Conservation (phyloP, 1,140 invertebrate genomes). For the Drosophila nannoptera region DNA sequence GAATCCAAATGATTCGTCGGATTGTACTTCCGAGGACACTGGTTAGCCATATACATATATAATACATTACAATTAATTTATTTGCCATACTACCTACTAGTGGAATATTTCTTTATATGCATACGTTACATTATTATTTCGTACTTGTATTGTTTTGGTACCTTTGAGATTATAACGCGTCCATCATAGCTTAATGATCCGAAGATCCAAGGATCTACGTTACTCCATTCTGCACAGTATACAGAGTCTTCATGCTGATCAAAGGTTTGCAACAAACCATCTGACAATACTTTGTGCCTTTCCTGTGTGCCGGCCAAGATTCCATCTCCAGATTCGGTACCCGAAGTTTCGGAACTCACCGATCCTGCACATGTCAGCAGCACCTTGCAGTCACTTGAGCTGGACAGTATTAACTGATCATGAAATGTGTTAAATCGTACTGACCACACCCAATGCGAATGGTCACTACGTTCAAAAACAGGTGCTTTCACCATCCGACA, state of each 20-base stretch:
- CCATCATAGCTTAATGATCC: conserved; percentile 98
- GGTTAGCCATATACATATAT: conserved; percentile 46
- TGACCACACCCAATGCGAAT: conserved; percentile 98
- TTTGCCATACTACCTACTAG: conserved; percentile 22
- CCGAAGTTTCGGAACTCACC: conserved; percentile 87
- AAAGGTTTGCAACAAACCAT: conserved; percentile 88
- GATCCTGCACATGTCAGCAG: conserved; percentile 91
- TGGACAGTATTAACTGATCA: conserved; percentile 96
- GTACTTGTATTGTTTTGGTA: conserved; percentile 95
- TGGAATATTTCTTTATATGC: conserved; percentile 13
- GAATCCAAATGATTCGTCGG: conserved; percentile 78
- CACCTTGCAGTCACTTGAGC: conserved; percentile 96
- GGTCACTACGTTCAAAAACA: conserved; percentile 90
- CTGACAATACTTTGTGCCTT: conserved; percentile 81
- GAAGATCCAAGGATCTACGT: conserved; percentile 98
- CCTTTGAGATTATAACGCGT: conserved; percentile 93
- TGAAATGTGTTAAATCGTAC: conserved; percentile 97
- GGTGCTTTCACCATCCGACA: conserved; percentile 89
- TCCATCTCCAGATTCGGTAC: conserved; percentile 26
- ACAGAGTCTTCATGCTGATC: conserved; percentile 99
- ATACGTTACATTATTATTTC: conserved; percentile 85
- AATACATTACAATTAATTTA: conserved; percentile 1
- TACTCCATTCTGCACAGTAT: conserved; percentile 97
- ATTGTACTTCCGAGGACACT: conserved; percentile 77
- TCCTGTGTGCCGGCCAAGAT: conserved; percentile 70